A percentile compares a stretch with the other conserved stretches of the same genome.
phyloP scores from a whole-genome alignment of 1,140 invertebrate genomes.

The Eufriesea mexicana region DNA sequence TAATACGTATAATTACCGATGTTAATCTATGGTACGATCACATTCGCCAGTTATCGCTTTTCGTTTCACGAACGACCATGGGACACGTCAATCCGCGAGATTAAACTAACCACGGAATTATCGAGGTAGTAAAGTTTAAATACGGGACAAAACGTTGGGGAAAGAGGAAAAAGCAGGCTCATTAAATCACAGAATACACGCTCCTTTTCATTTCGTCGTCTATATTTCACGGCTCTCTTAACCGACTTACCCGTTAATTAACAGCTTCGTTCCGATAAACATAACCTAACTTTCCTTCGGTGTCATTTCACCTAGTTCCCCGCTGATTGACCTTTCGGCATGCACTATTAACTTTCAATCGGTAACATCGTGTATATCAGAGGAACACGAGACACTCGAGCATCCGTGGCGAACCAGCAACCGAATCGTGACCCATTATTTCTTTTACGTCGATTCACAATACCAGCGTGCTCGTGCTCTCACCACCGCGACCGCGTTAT shows the following conservation, averaged over 20 bases:
- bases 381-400: neutral
- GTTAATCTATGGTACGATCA: neutral
- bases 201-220: conserved; percentile 7
- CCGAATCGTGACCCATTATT: conserved; percentile 59
- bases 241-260: conserved; percentile 47
- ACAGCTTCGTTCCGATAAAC: conserved; percentile 3
- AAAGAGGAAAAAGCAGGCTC: neutral
- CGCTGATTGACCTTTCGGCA: neutral
- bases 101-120: too few relatives aligned
- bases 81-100: too few relatives aligned
- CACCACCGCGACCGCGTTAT: conserved; percentile 51
- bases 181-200: conserved; percentile 32
- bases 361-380: conserved; percentile 7
- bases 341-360: conserved; percentile 60
- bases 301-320: conserved; percentile 37
- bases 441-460: conserved; percentile 32
- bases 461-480: neutral
- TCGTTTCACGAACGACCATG: neutral
- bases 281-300: conserved; percentile 7
- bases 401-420: conserved; percentile 52
- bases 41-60: too few relatives aligned
- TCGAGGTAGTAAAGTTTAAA: too few relatives aligned
- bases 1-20: conserved; percentile 31
- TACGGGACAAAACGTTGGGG: neutral
- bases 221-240: conserved; percentile 25